Evolutionary conservation across 2,797 vertebrate species (phyloP).

Genomic region (Tapirus indicus): DNA sequence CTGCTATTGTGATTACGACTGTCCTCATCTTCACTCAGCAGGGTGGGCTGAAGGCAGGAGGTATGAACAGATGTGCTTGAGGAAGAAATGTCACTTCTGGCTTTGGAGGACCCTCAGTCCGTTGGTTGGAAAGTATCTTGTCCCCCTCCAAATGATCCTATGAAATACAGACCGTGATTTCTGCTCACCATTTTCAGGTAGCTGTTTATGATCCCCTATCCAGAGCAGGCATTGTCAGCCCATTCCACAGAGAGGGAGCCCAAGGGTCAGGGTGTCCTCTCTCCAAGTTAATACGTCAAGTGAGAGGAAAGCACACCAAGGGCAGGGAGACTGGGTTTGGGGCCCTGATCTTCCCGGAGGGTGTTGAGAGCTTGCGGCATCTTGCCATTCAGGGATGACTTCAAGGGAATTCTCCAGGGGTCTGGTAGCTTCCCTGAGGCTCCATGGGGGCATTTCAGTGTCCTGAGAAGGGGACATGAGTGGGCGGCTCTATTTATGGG

Average conservation of each 20-base stretch:
- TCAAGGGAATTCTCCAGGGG: neutral
- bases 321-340: neutral
- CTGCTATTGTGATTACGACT: rapidly evolving
- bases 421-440: neutral
- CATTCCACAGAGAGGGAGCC: neutral
- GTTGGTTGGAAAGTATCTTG: neutral
- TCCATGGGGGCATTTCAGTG: neutral
- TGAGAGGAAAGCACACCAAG: neutral
- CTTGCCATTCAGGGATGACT: neutral
- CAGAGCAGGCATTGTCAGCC: neutral
- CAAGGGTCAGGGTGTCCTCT: too few species aligned
- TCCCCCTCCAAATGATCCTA: neutral
- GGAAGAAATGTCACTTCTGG: neutral
- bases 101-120: neutral
- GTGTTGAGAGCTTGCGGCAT: neutral
- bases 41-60: neutral
- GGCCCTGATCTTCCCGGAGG: neutral
- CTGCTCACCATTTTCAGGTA: neutral
- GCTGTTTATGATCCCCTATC: neutral
- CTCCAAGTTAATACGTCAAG: too few species aligned
- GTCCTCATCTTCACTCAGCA: too few species aligned
- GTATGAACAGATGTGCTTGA: neutral
- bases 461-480: neutral
- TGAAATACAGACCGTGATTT: neutral
- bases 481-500: neutral